These are phyloP conservation scores for Parnassius mnemosyne DNA, from an alignment of 2,888 invertebrate genomes.

Conservation along the genomic window DNA sequence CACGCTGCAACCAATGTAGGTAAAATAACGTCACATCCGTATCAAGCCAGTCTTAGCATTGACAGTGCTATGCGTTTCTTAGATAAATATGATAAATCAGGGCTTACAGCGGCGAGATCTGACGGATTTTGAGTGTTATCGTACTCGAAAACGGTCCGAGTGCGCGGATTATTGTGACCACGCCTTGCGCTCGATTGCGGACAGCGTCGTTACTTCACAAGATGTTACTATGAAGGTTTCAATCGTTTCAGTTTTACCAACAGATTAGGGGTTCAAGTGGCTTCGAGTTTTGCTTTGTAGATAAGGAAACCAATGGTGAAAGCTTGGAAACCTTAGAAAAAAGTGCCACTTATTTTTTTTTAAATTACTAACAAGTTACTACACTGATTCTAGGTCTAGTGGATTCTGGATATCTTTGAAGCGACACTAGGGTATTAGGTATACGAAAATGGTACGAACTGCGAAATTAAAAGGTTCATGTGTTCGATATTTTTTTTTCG, in stretches of 20 bases:
- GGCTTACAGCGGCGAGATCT: constrained; percentile 56
- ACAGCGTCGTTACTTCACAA: constrained; percentile 25
- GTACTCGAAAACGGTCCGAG: constrained; percentile 29
- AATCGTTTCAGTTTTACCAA: background rate
- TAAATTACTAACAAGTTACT: too few relatives aligned
- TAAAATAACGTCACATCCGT: constrained; percentile 42
- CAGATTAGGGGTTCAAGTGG: constrained; percentile 4
- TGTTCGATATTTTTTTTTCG: too few relatives aligned
- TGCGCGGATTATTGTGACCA: constrained; percentile 43
- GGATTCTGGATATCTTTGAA: too few relatives aligned
- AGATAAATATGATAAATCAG: constrained; percentile 65
- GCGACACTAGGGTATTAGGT: too few relatives aligned
- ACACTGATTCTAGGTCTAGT: too few relatives aligned
- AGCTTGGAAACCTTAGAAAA: background rate
- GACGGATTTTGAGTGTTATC: constrained; percentile 37
- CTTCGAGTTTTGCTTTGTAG: background rate
- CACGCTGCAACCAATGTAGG: constrained; percentile 1
- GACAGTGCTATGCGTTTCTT: constrained; percentile 42
- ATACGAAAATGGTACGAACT: too few relatives aligned
- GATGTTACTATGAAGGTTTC: background rate
- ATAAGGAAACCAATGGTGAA: background rate
- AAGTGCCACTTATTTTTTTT: too few relatives aligned
- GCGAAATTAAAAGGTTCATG: too few relatives aligned
- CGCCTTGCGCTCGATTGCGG: constrained; percentile 35
- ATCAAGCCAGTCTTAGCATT: constrained; percentile 44